These are phyloP conservation scores for Tylochromis polylepis DNA, from an alignment of 2,113 vertebrate species.

Conservation along the genomic window DNA sequence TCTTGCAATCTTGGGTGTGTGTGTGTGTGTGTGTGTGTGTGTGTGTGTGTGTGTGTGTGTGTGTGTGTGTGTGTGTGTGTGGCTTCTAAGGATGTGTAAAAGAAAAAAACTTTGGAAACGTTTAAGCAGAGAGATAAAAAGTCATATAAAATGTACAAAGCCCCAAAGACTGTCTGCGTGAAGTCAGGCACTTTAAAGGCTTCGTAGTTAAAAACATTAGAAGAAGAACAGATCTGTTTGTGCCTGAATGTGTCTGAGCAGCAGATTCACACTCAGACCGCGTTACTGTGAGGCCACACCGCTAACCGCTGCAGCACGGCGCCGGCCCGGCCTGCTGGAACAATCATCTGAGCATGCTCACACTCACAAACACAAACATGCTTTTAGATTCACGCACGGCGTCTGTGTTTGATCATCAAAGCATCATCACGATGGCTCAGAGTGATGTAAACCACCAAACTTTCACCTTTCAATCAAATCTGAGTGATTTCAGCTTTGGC, in stretches of 20 bases:
- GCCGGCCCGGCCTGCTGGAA: background rate
- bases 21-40: background rate
- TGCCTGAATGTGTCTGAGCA: background rate
- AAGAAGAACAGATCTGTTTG: background rate
- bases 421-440: too few relatives aligned
- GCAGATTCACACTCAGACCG: background rate
- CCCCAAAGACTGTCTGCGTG: background rate
- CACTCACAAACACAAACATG: background rate
- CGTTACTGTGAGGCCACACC: background rate
- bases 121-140: background rate
- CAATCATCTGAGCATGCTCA: background rate
- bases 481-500: too few relatives aligned
- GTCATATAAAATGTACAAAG: background rate
- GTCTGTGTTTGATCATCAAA: background rate
- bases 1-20: too few relatives aligned
- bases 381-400: background rate
- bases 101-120: background rate
- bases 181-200: background rate
- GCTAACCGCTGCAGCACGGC: background rate
- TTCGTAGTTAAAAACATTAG: too few relatives aligned
- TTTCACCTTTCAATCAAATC: background rate
- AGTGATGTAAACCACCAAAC: too few relatives aligned
- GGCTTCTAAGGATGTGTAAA: background rate
- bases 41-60: background rate
- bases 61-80: background rate